A percentile compares a stretch with the other conserved stretches of the same genome.
phyloP scores from a whole-genome alignment of 2,797 vertebrate species.

The Eulemur coronatus region DNA sequence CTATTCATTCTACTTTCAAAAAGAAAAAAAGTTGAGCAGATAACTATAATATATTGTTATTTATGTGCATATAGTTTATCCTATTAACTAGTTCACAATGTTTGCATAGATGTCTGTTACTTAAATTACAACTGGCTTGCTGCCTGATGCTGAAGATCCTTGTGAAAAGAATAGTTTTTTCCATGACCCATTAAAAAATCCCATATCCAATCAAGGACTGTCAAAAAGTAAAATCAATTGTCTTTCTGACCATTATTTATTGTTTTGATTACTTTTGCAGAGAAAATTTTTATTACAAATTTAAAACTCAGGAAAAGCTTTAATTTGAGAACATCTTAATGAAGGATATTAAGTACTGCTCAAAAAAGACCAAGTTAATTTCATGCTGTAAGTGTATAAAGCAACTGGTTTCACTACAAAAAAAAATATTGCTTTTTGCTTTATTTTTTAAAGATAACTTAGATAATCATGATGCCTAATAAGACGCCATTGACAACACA shows the following conservation, averaged over 20 bases:
- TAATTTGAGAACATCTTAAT: not conserved
- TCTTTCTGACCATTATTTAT: not conserved
- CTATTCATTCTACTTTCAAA: not conserved
- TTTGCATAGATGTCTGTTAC: not conserved
- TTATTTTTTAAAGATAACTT: slow-evolving; percentile 30
- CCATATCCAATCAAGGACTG: not conserved
- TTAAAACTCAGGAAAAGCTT: slow-evolving; percentile 16
- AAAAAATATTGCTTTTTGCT: not conserved
- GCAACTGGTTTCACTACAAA: not conserved
- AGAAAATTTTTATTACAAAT: slow-evolving; percentile 24
- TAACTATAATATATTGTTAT: not conserved
- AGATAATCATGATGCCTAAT: not conserved
- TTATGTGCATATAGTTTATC: not conserved
- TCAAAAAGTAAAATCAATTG: not conserved
- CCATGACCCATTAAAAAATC: not conserved
- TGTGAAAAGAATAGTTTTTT: not conserved
- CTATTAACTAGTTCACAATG: not conserved
- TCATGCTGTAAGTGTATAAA: not conserved
- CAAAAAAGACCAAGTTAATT: not conserved
- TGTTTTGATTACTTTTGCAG: not conserved
- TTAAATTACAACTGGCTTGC: not conserved
- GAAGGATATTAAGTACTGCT: not conserved
- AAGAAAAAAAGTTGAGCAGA: not conserved
- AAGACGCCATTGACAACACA: not conserved
- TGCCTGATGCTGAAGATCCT: not conserved